Percentiles rank a stretch among this genome's conserved stretches.
Evolutionary conservation across 2,888 invertebrate species (phyloP).

Genomic region (Lithophane leautieri): DNA sequence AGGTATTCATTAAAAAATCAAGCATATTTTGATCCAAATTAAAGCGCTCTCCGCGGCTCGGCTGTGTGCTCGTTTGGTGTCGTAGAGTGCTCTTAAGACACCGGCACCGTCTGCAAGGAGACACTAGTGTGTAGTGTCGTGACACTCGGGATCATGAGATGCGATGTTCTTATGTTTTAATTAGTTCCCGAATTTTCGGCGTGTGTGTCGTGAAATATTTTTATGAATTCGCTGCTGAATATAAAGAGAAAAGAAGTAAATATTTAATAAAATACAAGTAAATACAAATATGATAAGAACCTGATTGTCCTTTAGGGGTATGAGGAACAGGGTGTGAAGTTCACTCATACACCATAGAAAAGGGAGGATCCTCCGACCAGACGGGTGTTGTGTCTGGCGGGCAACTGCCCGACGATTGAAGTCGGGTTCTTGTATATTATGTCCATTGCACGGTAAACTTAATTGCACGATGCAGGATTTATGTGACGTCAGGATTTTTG

Average conservation of each 20-base stretch:
- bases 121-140: slow-evolving; percentile 65
- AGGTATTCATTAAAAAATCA: slow-evolving; percentile 74
- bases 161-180: slow-evolving; percentile 66
- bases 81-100: slow-evolving; percentile 64
- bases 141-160: slow-evolving; percentile 61
- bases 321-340: too few relatives aligned
- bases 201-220: background rate
- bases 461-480: too few relatives aligned
- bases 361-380: too few relatives aligned
- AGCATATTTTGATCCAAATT: slow-evolving; percentile 71
- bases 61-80: slow-evolving; percentile 61
- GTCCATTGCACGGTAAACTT: too few relatives aligned
- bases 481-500: too few relatives aligned
- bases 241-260: background rate
- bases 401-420: too few relatives aligned
- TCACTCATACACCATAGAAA: too few relatives aligned
- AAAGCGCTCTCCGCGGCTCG: slow-evolving; percentile 58
- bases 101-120: slow-evolving; percentile 34
- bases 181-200: slow-evolving; percentile 54
- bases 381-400: too few relatives aligned
- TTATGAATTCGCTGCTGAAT: background rate
- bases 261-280: background rate
- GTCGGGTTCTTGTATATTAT: too few relatives aligned
- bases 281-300: background rate
- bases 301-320: too few relatives aligned